These are phyloP conservation scores for Drosophila micromelanica DNA, from an alignment of 1,140 invertebrate genomes.

Conservation along the genomic window DNA sequence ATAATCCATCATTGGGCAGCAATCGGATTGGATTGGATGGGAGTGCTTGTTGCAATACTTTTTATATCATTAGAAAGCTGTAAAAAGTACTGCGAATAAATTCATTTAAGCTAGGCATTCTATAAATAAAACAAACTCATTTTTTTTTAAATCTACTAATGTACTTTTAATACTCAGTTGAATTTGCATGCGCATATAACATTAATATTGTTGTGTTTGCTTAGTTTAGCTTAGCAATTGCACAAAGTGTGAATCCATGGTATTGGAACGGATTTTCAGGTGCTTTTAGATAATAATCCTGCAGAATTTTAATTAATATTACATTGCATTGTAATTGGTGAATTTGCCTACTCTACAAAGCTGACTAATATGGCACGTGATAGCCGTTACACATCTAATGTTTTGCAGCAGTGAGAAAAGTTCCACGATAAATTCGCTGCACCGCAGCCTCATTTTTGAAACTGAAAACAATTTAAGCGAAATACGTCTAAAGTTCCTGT, in stretches of 20 bases:
- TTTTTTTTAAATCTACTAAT: not conserved
- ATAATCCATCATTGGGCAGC: not conserved
- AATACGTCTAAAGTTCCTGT: not conserved
- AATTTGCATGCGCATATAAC: too few relatives aligned
- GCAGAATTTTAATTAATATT: too few relatives aligned
- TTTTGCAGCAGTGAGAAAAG: not conserved
- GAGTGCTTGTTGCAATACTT: not conserved
- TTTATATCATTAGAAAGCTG: not conserved
- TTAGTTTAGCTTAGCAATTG: too few relatives aligned
- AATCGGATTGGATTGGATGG: not conserved
- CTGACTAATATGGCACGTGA: too few relatives aligned
- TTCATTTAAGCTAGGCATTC: not conserved
- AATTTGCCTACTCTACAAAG: too few relatives aligned
- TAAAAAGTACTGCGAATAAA: not conserved
- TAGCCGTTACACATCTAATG: not conserved
- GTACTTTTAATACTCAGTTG: not conserved
- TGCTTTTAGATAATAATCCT: too few relatives aligned
- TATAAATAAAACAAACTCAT: not conserved
- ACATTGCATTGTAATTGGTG: too few relatives aligned
- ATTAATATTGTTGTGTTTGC: too few relatives aligned
- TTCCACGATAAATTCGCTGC: not conserved
- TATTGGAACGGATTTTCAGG: too few relatives aligned
- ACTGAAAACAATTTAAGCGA: not conserved
- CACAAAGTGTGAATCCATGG: too few relatives aligned
- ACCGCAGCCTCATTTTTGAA: not conserved